Evolutionary conservation across 2,888 invertebrate genomes (phyloP).

Genomic region (Oscheius sp.): DNA sequence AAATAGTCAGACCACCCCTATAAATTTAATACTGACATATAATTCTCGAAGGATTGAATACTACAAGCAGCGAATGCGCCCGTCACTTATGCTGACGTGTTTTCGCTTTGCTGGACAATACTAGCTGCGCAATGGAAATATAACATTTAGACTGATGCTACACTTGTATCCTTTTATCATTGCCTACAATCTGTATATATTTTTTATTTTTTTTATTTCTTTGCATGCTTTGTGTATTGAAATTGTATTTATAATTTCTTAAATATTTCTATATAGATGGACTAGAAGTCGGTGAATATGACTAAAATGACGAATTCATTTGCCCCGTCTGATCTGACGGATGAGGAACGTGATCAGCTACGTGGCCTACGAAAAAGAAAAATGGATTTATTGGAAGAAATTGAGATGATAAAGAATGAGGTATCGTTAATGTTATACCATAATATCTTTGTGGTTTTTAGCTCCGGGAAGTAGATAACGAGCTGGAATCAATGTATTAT

Average conservation of each 20-base stretch:
- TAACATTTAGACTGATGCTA: no score
- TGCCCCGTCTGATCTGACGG: slow-evolving; percentile 42
- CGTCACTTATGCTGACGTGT: no score
- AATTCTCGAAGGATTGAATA: no score
- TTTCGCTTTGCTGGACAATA: no score
- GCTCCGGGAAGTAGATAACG: slow-evolving; percentile 52
- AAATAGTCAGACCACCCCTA: neutral
- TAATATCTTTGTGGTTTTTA: no score
- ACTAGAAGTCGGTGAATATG: neutral
- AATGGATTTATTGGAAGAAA: slow-evolving; percentile 58
- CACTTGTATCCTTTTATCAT: no score
- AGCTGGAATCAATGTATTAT: slow-evolving; percentile 61
- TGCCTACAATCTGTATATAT: no score
- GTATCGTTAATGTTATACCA: slow-evolving; percentile 31
- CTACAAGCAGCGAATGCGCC: neutral
- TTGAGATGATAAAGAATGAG: slow-evolving; percentile 56
- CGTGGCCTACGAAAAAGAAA: slow-evolving; percentile 57
- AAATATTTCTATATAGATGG: neutral
- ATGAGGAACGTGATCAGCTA: slow-evolving; percentile 47
- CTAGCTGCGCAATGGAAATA: no score
- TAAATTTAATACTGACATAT: no score
- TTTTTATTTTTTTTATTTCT: neutral
- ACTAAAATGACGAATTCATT: slow-evolving; percentile 8
- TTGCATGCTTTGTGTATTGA: neutral
- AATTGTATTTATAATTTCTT: neutral